A percentile compares a stretch with the other conserved stretches of the same genome.
Evolutionary conservation across 2,113 vertebrate genomes (phyloP).

Genomic region (Mobula hypostoma): DNA sequence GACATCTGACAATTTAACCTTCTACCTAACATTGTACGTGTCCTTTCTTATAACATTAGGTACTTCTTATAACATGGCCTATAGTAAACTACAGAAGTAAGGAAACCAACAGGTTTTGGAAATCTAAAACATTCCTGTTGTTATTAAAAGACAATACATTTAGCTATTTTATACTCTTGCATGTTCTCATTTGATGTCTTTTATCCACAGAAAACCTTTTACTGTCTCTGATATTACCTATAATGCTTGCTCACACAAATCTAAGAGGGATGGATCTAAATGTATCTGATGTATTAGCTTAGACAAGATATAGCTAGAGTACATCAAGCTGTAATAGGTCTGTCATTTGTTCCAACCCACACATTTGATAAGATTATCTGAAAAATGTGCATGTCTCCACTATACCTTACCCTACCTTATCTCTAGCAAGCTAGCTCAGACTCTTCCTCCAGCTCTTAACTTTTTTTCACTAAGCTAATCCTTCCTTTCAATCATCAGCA

Average conservation of each 20-base stretch:
- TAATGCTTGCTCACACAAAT: neutral
- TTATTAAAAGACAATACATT: neutral
- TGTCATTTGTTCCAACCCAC: neutral
- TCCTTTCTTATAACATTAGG: neutral
- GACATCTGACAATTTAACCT: neutral
- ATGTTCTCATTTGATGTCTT: neutral
- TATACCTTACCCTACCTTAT: neutral
- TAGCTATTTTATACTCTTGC: neutral
- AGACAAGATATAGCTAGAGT: neutral
- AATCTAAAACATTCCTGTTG: neutral
- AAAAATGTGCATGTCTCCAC: neutral
- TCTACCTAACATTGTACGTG: neutral
- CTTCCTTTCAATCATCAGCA: neutral
- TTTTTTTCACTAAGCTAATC: neutral
- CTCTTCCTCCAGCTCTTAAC: no score
- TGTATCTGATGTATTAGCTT: neutral
- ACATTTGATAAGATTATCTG: neutral
- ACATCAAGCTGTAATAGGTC: neutral
- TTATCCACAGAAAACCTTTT: neutral
- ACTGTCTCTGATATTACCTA: neutral
- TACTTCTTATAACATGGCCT: neutral
- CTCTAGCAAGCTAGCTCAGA: neutral
- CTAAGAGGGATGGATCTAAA: neutral
- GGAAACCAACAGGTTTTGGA: neutral
- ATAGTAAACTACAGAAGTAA: neutral